Evolutionary conservation across 2,888 invertebrate species (phyloP), one percentile per base, ranked within the genome.

Genomic region (Lamellibrachia satsuma): DNA sequence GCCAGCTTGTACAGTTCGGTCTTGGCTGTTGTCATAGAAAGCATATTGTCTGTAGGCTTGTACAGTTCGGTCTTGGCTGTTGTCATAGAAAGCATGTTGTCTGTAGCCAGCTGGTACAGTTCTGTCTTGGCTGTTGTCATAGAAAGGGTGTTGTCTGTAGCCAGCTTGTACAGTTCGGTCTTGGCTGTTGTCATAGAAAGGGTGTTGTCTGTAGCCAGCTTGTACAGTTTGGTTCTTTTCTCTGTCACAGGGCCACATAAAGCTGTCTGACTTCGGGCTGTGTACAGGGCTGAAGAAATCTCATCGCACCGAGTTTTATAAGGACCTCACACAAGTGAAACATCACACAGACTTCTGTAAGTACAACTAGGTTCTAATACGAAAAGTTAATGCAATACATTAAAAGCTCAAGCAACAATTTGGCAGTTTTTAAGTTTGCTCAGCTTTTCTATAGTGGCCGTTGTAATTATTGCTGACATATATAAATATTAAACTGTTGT

Each of bases 251-350:
- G 99, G 99, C 93, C 99, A 99, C 97, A 98, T 99, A 95, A 99
- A 99, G 97, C 97, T 99, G 94, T 98, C 99, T 93, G 99, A 99
- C 97, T 99, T 99, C 97, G 99, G 99, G 91, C 97, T 99, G 94
- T 99, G 99, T 97, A 99, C 99, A 60, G 99, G 99, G 90, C 97
- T 99, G 95, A 99, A 99, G 97, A 99, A 99, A 97, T 99, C 99
- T 94, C 99, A 99, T 97, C 98, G 99, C 96, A 99, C 99, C 93
- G 99, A 99, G 97, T 99, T 99, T 97, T 99, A 99, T 97, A 97
- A 99, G 95, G 99, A 99, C 97, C 97, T 96, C 94, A 95, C 99
- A 95, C 98, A 99, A 96, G 99, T 99, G 92, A 99, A 99, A 96
- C 98, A 55, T 52, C 91, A 99, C 93, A 98, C 99, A 90, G 99